Evolutionary conservation across 2,797 vertebrate genomes (phyloP).

Genomic region (Columba guinea): DNA sequence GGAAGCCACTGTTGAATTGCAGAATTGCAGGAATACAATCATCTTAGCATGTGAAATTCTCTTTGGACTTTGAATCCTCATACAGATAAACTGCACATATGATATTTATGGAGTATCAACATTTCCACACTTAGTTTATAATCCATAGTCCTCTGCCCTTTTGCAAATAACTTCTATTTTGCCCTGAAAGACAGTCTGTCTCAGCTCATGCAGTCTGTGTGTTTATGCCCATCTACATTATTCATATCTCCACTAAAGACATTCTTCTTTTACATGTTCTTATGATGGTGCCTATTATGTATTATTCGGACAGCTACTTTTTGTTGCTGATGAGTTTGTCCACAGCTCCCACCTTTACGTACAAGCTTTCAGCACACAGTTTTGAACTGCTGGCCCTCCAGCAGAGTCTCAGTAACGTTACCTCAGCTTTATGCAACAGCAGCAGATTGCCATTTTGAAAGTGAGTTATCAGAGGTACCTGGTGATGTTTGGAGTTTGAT

Average conservation of each 20-base stretch:
- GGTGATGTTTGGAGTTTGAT: too few species aligned
- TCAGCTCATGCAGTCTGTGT: constrained; percentile 15
- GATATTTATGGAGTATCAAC: constrained; percentile 45
- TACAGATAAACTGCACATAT: constrained; percentile 40
- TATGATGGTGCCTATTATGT: not conserved
- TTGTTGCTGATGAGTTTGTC: not conserved
- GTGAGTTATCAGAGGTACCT: not conserved
- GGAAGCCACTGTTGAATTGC: constrained; percentile 12
- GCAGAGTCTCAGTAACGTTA: not conserved
- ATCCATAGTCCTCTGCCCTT: constrained; percentile 46
- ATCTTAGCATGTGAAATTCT: constrained; percentile 28
- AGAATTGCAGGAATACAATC: constrained; percentile 46
- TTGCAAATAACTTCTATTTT: constrained; percentile 61
- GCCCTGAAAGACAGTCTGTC: constrained; percentile 25
- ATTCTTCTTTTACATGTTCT: constrained; percentile 19
- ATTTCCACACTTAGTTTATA: constrained; percentile 62
- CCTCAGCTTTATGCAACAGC: not conserved
- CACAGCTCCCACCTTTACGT: not conserved
- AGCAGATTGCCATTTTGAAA: not conserved
- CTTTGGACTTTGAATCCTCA: constrained; percentile 38
- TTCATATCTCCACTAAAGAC: not conserved
- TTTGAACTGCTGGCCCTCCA: not conserved
- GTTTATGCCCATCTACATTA: constrained; percentile 18
- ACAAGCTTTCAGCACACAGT: not conserved
- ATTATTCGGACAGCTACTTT: not conserved